Conservation (phyloP, 1,140 invertebrate species). For the Calephelis nemesis region DNA sequence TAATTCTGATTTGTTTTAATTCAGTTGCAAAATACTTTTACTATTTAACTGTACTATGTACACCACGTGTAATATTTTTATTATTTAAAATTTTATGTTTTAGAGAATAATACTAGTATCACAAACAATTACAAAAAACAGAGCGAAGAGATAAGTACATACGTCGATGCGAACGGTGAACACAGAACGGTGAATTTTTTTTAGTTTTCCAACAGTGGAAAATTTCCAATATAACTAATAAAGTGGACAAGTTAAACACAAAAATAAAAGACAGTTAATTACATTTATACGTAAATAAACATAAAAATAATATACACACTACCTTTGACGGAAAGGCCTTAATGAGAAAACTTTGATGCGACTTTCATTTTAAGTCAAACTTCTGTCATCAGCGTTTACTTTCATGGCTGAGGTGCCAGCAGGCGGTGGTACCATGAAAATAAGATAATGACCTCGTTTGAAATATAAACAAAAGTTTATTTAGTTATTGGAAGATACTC, state of each 20-base stretch:
- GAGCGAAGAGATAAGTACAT: too few relatives aligned
- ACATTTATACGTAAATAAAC: slow-evolving; percentile 48
- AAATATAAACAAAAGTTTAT: slow-evolving; percentile 65
- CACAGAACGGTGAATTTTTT: background rate
- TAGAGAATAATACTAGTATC: too few relatives aligned
- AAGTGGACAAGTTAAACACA: background rate
- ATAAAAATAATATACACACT: slow-evolving; percentile 72
- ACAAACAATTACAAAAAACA: too few relatives aligned
- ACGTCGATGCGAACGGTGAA: too few relatives aligned
- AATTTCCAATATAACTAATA: background rate
- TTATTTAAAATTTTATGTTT: too few relatives aligned
- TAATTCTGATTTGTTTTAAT: too few relatives aligned
- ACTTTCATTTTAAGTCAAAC: slow-evolving; percentile 72
- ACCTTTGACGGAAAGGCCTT: slow-evolving; percentile 69
- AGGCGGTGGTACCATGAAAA: slow-evolving; percentile 40
- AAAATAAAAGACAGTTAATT: slow-evolving; percentile 28
- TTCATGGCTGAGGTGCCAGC: slow-evolving; percentile 48
- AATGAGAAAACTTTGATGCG: slow-evolving; percentile 76
- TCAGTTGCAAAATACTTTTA: too few relatives aligned
- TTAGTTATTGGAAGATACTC: slow-evolving; percentile 46
- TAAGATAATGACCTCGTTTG: slow-evolving; percentile 53
- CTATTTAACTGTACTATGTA: too few relatives aligned
- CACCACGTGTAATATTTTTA: too few relatives aligned
- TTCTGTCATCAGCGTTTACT: slow-evolving; percentile 71
- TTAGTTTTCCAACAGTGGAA: background rate